Evolutionary conservation across 1,140 invertebrate species (phyloP), one percentile per base, ranked within the genome.

Genomic region (Lysiphlebus fabarum): DNA sequence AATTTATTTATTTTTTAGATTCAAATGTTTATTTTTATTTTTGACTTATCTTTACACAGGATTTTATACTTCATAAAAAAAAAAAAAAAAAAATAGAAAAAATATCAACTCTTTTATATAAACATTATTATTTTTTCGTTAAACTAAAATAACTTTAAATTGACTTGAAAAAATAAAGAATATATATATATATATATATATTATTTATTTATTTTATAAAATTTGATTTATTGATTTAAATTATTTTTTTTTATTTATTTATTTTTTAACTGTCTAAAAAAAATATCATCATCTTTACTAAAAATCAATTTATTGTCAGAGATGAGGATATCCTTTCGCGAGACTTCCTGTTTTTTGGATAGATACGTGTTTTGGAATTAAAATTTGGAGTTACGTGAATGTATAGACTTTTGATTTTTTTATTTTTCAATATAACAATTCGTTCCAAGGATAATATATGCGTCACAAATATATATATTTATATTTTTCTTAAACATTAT

Each of bases 281-380:
- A 42, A 2, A n/a, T n/a, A n/a, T n/a, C 44, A 7, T 45, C 14
- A n/a, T 45, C 11, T n/a, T 1, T 1, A 10, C 2, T 2, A 7
- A 45, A 45, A 45, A 45, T 45, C 44, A 45, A 45, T 40, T 7
- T 40, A 40, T 45, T 45, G 43, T 45, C 17, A n/a, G 12, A 45
- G 17, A 45, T 7, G 0, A 45, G 43, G n/a, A 14, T 45, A 45
- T 7, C 12, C 43, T 45, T 45, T 42, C 12, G 48, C 48, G 26
- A 50, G 36, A 50, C 48, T 50, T 50, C 48, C 48, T 50, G 48
- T 50, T 34, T 33, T 11, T 34, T 6, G 34, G 37, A 33, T 17
- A 11, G 40, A 54, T 44, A 54, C 38, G 53, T 54, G 38, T 54
- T 34, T 41, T 17, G 26, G 42, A 41, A 44, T 54, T 11, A 44